Conservation (phyloP, 2,888 invertebrate species). For the Beris morrisii region DNA sequence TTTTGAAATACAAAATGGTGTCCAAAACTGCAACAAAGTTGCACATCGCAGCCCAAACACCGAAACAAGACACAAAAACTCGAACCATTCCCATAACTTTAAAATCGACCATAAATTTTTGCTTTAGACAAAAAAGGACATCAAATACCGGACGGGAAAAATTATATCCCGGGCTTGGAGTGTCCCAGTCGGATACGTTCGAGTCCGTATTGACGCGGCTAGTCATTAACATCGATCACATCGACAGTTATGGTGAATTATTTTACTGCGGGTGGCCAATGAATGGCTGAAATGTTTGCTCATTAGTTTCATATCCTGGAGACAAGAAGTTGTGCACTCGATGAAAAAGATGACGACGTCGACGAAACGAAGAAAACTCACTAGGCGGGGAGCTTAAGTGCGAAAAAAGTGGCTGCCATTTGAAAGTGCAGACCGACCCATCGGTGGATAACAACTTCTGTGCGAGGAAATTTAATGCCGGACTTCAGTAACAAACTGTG, state of each 20-base stretch:
- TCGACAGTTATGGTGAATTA: slow-evolving; percentile 39
- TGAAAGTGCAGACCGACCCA: slow-evolving; percentile 22
- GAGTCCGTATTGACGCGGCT: not conserved
- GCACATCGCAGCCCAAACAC: not conserved
- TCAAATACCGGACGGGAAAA: slow-evolving; percentile 11
- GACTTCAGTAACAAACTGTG: slow-evolving; percentile 22
- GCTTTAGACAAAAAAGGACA: slow-evolving; percentile 7
- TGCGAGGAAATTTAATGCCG: slow-evolving; percentile 27
- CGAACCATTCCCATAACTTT: slow-evolving; percentile 18
- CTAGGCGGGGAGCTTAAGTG: not conserved
- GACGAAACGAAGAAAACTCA: too few relatives aligned
- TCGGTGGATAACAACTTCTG: slow-evolving; percentile 15
- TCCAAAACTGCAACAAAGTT: slow-evolving; percentile 2
- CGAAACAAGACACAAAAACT: not conserved
- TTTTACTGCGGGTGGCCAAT: slow-evolving; percentile 39
- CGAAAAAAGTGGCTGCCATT: slow-evolving; percentile 36
- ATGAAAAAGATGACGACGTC: not conserved
- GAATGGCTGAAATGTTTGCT: slow-evolving; percentile 35
- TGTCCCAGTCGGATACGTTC: too few relatives aligned
- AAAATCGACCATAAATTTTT: slow-evolving; percentile 14
- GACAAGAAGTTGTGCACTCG: slow-evolving; percentile 19
- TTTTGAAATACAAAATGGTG: not conserved
- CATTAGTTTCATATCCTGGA: slow-evolving; percentile 29
- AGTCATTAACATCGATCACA: slow-evolving; percentile 38
- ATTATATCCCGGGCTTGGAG: slow-evolving; percentile 14